These are phyloP conservation scores for Simalia tracyae DNA, from an alignment of 2,797 vertebrate species.

Conservation along the genomic window DNA sequence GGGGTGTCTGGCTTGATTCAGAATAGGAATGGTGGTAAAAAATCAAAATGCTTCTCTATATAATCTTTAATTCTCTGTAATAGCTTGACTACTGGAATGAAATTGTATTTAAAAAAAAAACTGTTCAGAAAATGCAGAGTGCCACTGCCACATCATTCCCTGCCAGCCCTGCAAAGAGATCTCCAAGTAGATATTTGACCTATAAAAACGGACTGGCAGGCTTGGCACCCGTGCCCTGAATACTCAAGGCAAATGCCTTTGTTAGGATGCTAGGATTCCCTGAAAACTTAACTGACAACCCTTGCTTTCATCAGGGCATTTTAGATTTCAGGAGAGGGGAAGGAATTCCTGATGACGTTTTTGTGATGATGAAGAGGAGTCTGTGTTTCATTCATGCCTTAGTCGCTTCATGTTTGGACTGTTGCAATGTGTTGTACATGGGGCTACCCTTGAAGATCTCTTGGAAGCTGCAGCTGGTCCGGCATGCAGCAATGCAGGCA, in stretches of 20 bases:
- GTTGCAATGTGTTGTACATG: neutral
- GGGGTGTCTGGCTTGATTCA: neutral
- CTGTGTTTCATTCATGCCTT: neutral
- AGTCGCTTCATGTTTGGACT: neutral
- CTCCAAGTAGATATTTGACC: neutral
- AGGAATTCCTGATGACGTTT: neutral
- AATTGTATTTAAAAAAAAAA: neutral
- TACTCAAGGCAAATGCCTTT: neutral
- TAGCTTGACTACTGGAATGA: slow-evolving; percentile 24
- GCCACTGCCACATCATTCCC: slow-evolving; percentile 2
- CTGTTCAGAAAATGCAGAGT: neutral
- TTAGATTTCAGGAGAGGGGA: neutral
- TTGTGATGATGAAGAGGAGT: neutral
- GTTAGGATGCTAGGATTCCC: neutral
- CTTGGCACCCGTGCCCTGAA: neutral
- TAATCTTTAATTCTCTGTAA: slow-evolving; percentile 22
- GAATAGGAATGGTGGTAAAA: neutral
- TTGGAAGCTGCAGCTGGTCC: neutral
- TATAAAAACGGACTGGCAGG: neutral
- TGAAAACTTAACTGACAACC: neutral
- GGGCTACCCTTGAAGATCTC: neutral
- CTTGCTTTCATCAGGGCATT: neutral
- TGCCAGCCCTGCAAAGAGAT: neutral
- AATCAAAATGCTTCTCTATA: neutral
- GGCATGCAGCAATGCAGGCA: neutral